A percentile compares a stretch with the other conserved stretches of the same genome.
phyloP scores from a whole-genome alignment of 2,113 vertebrate species.

The Sinocyclocheilus anshuiensis region DNA sequence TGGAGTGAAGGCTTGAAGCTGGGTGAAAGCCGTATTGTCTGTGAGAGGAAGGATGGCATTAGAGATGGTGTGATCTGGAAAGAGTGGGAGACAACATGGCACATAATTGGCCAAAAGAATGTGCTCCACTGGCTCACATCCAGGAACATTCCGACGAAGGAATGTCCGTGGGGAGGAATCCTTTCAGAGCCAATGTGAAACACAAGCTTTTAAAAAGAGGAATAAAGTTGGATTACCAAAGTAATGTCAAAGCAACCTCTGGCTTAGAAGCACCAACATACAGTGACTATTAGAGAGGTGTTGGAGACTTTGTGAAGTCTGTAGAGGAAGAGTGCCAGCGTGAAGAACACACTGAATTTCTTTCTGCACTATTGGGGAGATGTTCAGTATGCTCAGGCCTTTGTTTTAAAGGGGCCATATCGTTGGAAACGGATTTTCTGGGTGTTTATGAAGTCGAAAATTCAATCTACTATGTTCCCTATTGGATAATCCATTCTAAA shows the following conservation, averaged over 20 bases:
- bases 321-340: background rate
- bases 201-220: constrained; percentile 29
- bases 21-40: constrained; percentile 16
- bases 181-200: constrained; percentile 34
- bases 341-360: background rate
- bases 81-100: constrained; percentile 21
- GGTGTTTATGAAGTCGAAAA: background rate
- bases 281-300: constrained; percentile 26
- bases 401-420: background rate
- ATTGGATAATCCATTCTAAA: background rate
- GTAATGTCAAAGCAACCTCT: constrained; percentile 34
- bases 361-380: background rate
- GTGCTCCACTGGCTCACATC: constrained; percentile 13
- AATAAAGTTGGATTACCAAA: constrained; percentile 14
- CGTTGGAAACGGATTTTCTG: background rate
- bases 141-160: constrained; percentile 32
- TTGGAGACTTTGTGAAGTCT: constrained; percentile 8
- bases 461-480: background rate
- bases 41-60: constrained; percentile 36
- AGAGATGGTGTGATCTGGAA: constrained; percentile 31
- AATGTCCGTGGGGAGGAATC: constrained; percentile 11
- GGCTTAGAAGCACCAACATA: background rate
- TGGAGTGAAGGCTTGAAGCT: constrained; percentile 28
- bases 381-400: background rate
- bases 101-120: constrained; percentile 29